Evolutionary conservation across 2,888 invertebrate species (phyloP), one percentile per base, ranked within the genome.

Genomic region (Rhingia rostrata): DNA sequence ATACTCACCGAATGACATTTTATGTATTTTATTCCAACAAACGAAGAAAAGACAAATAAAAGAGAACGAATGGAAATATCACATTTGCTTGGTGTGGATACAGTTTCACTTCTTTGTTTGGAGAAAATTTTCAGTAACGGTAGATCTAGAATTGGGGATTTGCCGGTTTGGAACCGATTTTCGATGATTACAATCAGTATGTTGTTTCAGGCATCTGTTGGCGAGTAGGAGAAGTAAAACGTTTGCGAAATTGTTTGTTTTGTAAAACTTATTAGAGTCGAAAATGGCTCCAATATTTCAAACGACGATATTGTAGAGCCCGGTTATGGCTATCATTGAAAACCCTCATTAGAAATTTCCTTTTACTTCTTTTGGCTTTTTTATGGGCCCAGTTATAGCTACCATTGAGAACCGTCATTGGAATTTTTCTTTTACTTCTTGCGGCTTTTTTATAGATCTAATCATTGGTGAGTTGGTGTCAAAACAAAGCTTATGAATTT

Each of bases 1-100:
- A 9, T 2, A 64, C 75, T 56, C 60, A 81, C 81, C 81, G 4
- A 51, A 70, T 3, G 81, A 75, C 81, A 81, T 81, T 64, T 60
- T 77, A 22, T 12, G 22, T 35, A 37, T 14, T 61, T 39, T 12
- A 14, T 7, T 10, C 69, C 69, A 14, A 39, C 35, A 39, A 47
- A 54, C 47, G 47, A 45, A 60, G 22, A 6, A 33, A 63, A 39
- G 47, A 12, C 10, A 43, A 14, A 53, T 53, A 66, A 35, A 33
- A 51, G 6, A 6, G 33, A 12, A 35, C 6, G 51, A 43, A 32
- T n/a, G 7, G 4, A 51, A 37, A 32, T 53, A 53, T 14, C 53
- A 66, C 51, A 72, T 72, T 53, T 60, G 35, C 22, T 70, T 12
- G 12, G 30, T 9, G 12, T 12, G 22, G 9, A 30, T 61, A 72